Conservation (phyloP, 2,797 vertebrate genomes). For the Bradypus variegatus region DNA sequence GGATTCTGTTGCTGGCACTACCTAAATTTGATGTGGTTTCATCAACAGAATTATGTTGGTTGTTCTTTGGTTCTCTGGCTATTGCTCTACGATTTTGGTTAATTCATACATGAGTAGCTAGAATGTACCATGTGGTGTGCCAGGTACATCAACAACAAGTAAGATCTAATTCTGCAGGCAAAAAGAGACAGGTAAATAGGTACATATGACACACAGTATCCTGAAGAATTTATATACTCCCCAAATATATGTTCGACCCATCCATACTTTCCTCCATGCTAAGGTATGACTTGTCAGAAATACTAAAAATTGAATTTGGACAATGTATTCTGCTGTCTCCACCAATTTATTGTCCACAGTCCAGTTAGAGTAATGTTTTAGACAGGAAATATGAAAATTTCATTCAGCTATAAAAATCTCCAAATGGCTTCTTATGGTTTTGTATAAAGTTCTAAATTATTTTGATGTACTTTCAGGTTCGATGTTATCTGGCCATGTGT, state of each 20-base stretch:
- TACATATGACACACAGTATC: not conserved
- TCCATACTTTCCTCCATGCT: not conserved
- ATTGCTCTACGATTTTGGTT: not conserved
- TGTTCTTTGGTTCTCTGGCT: not conserved
- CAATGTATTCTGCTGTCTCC: not conserved
- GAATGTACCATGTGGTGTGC: not conserved
- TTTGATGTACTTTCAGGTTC: not conserved
- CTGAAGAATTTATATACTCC: not conserved
- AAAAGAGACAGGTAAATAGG: not conserved
- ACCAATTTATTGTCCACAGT: not conserved
- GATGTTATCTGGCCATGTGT: not conserved
- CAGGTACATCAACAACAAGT: not conserved
- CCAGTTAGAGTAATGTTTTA: not conserved
- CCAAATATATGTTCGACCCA: not conserved
- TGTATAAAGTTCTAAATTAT: not conserved
- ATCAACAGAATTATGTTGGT: not conserved
- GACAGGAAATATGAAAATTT: not conserved
- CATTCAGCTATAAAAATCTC: not conserved
- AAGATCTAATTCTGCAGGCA: not conserved
- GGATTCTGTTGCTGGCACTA: too few relatives aligned
- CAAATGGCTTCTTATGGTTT: not conserved
- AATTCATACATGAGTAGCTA: not conserved
- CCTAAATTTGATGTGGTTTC: not conserved
- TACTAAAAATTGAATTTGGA: not conserved
- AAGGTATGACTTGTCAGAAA: not conserved